These are phyloP conservation scores for Bovichtus variegatus DNA, from an alignment of 2,797 vertebrate species.

Conservation along the genomic window DNA sequence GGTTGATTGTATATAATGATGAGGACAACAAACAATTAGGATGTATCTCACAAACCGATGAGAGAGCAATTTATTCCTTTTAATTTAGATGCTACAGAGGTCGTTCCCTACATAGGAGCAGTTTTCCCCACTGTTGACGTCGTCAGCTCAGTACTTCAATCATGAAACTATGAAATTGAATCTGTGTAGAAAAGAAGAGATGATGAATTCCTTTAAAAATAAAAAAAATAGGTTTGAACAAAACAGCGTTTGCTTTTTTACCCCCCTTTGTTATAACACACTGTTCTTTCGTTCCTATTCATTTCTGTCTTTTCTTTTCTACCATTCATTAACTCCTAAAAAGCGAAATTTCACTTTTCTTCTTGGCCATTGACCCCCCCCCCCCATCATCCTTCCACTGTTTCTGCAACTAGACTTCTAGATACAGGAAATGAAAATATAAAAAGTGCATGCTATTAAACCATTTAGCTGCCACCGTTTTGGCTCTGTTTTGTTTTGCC, in stretches of 20 bases:
- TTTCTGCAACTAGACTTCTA: background rate
- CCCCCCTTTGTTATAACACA: background rate
- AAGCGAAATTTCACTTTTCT: slow-evolving; percentile 1
- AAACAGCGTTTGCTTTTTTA: background rate
- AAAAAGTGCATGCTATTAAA: background rate
- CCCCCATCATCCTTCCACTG: background rate
- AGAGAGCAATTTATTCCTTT: slow-evolving; percentile 44
- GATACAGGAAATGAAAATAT: background rate
- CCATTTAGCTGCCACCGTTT: background rate
- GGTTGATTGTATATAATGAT: slow-evolving; percentile 60
- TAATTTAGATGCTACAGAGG: slow-evolving; percentile 14
- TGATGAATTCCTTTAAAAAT: no score
- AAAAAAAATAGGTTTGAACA: no score
- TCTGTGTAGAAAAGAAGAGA: slow-evolving; percentile 7
- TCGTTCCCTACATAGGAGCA: background rate
- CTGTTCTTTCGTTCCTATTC: background rate
- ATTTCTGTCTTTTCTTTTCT: background rate
- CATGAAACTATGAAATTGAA: slow-evolving; percentile 27
- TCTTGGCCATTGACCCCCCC: background rate
- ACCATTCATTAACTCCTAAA: slow-evolving; percentile 4
- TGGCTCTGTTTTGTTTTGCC: background rate
- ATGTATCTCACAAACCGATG: slow-evolving; percentile 43
- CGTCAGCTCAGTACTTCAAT: slow-evolving; percentile 10
- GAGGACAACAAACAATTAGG: slow-evolving; percentile 66
- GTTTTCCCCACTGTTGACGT: slow-evolving; percentile 27